Conservation (phyloP, 2,888 invertebrate genomes). For the Drosophila hamatofila region DNA sequence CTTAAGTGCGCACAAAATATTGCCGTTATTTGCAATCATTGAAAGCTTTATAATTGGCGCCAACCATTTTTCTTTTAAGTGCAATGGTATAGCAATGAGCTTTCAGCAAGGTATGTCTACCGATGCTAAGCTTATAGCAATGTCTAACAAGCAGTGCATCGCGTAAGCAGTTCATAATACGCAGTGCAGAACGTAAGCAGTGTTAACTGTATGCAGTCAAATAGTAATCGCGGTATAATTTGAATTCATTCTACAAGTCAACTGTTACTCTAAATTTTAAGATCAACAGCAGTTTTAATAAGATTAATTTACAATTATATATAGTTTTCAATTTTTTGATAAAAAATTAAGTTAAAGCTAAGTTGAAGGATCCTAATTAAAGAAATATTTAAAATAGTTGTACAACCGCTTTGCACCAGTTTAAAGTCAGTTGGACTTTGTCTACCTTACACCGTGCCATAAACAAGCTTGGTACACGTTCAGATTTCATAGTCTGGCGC, state of each 20-base stretch:
- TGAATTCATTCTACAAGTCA: conserved; percentile 6
- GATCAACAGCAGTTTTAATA: no score
- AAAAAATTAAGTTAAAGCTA: no score
- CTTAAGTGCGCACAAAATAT: not conserved
- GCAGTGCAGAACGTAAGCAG: conserved; percentile 27
- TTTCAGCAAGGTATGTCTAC: not conserved
- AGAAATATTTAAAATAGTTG: not conserved
- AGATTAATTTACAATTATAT: not conserved
- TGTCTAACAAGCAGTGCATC: conserved; percentile 25
- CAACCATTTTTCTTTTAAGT: not conserved
- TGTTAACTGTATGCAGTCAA: not conserved
- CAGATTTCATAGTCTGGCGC: conserved; percentile 64
- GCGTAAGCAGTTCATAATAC: conserved; percentile 15
- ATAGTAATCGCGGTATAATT: not conserved
- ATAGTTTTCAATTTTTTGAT: not conserved
- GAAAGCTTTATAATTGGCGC: not conserved
- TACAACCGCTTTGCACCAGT: not conserved
- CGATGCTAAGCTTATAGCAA: not conserved
- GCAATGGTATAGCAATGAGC: conserved; percentile 10
- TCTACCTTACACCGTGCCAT: conserved; percentile 29
- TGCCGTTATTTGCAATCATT: not conserved
- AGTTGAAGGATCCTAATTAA: no score
- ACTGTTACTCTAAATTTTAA: not conserved
- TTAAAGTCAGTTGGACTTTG: conserved; percentile 43
- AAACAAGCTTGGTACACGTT: conserved; percentile 47